phyloP scores from a whole-genome alignment of 2,113 vertebrate genomes.

The Eudyptes chrysolophus region DNA sequence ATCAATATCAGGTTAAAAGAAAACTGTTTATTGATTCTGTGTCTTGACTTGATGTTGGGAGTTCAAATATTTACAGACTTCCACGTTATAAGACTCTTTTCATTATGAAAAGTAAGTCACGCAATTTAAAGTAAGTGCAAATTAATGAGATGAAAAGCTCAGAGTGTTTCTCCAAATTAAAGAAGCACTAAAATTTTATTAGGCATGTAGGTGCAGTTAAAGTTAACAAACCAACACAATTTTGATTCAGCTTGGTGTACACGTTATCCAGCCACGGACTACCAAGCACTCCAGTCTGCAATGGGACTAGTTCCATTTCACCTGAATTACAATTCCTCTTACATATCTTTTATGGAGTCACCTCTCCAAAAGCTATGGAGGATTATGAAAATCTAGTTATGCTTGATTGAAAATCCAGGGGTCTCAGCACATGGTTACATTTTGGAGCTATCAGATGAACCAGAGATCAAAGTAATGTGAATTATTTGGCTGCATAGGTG shows the following conservation, averaged over 20 bases:
- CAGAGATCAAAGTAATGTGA: neutral
- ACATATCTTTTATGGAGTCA: neutral
- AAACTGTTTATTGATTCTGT: neutral
- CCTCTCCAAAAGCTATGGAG: neutral
- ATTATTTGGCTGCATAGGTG: neutral
- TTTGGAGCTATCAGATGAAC: neutral
- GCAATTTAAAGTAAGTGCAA: constrained; percentile 25
- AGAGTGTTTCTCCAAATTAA: constrained; percentile 10
- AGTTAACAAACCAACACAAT: neutral
- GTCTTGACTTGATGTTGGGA: neutral
- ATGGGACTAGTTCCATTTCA: neutral
- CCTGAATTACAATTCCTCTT: neutral
- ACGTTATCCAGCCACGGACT: neutral
- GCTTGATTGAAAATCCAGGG: neutral
- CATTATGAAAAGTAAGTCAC: neutral
- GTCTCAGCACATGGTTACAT: neutral
- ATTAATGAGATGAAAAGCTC: constrained; percentile 23
- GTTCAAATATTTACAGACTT: constrained; percentile 35
- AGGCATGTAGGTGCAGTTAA: neutral
- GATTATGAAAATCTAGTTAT: neutral
- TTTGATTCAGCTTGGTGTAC: neutral
- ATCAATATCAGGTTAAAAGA: neutral
- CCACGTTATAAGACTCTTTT: neutral
- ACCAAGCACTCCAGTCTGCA: neutral
- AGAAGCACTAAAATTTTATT: constrained; percentile 21